Conservation (phyloP, 2,888 invertebrate species). For the Mimachlamys varia region DNA sequence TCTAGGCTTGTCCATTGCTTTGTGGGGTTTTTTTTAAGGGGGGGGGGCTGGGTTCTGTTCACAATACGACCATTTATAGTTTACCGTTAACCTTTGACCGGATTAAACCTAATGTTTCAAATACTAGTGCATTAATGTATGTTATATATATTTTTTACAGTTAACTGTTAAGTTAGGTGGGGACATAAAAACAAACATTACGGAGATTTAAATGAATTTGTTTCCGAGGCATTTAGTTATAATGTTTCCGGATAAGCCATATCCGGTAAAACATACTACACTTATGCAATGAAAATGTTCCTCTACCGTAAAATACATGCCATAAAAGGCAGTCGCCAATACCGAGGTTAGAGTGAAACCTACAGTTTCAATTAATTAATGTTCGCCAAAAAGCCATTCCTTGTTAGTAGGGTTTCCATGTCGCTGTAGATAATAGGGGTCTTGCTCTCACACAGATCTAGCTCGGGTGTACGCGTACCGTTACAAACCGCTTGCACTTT, state of each 20-base stretch:
- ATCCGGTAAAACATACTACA: neutral
- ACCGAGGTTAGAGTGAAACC: neutral
- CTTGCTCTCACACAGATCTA: neutral
- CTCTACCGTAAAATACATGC: neutral
- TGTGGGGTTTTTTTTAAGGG: no score
- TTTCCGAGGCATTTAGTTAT: neutral
- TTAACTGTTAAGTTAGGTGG: neutral
- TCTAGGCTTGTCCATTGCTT: no score
- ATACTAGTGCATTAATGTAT: no score
- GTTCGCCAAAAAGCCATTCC: neutral
- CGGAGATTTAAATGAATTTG: neutral
- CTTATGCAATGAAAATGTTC: neutral
- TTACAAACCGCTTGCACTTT: neutral
- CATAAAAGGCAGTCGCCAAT: neutral
- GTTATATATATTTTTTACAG: no score
- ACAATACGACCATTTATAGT: no score
- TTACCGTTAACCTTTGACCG: no score
- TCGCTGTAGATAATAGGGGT: neutral
- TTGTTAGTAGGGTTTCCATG: neutral
- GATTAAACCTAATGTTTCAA: neutral
- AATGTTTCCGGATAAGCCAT: neutral
- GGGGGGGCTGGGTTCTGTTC: no score
- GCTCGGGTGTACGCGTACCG: neutral
- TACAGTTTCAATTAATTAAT: conserved; percentile 28
- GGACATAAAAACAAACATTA: neutral